Evolutionary conservation across 2,797 vertebrate species (phyloP).

Genomic region (Pangasius djambal): DNA sequence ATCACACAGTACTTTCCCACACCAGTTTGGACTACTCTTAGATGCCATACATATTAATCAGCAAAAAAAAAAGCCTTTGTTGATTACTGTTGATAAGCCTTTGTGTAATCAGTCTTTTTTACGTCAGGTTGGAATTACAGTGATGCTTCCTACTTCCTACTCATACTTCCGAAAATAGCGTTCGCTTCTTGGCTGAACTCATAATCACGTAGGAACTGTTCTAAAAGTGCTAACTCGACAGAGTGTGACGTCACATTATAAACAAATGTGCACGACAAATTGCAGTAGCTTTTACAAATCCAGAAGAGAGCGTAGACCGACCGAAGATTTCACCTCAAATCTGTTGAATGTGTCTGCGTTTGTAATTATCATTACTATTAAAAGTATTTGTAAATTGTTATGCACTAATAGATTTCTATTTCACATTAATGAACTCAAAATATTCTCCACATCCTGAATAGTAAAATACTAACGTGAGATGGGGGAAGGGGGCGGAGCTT

Average conservation of each 20-base stretch:
- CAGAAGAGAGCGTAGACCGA: not conserved
- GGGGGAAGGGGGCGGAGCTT: not conserved
- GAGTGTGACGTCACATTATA: not conserved
- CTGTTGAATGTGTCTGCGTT: not conserved
- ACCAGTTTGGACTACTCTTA: not conserved
- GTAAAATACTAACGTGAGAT: not conserved
- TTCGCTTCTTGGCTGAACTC: not conserved
- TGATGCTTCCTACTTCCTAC: not conserved
- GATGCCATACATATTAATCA: not conserved
- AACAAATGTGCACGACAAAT: not conserved
- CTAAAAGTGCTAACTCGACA: not conserved
- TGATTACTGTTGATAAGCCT: too few species aligned
- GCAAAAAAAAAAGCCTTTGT: not conserved
- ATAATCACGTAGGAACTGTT: not conserved
- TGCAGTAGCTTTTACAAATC: not conserved
- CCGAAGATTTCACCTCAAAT: not conserved
- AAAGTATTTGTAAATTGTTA: not conserved
- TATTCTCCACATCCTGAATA: not conserved
- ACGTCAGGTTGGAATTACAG: not conserved
- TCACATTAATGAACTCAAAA: not conserved
- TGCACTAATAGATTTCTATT: not conserved
- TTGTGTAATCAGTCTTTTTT: not conserved
- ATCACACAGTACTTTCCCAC: not conserved
- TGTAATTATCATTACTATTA: not conserved
- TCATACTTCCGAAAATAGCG: not conserved